Conservation (phyloP, 2,797 vertebrate genomes). For the Sphenodon punctatus region DNA sequence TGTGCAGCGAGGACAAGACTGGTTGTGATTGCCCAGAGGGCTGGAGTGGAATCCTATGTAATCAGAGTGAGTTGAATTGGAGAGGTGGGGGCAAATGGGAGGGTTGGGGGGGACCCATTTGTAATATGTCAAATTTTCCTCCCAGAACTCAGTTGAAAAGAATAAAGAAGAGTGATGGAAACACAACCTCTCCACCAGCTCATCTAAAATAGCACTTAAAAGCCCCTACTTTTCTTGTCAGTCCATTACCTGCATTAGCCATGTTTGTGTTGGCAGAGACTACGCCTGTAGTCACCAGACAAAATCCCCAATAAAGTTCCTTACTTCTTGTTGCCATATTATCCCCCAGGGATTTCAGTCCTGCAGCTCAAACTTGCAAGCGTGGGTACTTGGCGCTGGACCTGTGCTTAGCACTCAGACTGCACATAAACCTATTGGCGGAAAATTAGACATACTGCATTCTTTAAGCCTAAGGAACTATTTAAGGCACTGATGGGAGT, state of each 20-base stretch:
- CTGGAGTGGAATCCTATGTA: slow-evolving; percentile 90
- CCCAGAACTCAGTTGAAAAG: not conserved
- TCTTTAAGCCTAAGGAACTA: not conserved
- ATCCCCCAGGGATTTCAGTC: not conserved
- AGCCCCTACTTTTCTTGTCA: too few relatives aligned
- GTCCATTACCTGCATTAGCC: not conserved
- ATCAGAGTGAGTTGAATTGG: slow-evolving; percentile 86
- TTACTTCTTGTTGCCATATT: not conserved
- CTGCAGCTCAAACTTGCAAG: not conserved
- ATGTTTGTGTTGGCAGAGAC: not conserved
- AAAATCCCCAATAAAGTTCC: not conserved
- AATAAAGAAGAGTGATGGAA: not conserved
- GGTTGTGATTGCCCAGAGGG: slow-evolving; percentile 86
- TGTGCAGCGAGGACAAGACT: slow-evolving; percentile 73
- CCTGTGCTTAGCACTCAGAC: not conserved
- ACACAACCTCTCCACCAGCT: not conserved
- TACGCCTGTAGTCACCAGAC: not conserved
- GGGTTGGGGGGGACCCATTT: too few relatives aligned
- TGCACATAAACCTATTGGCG: not conserved
- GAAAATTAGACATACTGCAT: not conserved
- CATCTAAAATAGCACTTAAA: not conserved
- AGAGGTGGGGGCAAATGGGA: fast-evolving
- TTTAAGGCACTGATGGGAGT: not conserved
- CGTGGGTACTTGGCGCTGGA: not conserved
- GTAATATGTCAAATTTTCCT: not conserved